A percentile compares a stretch with the other conserved stretches of the same genome.
These are phyloP conservation scores for Nemapogon koenigi DNA, from an alignment of 2,888 invertebrate genomes.

Conservation along the genomic window DNA sequence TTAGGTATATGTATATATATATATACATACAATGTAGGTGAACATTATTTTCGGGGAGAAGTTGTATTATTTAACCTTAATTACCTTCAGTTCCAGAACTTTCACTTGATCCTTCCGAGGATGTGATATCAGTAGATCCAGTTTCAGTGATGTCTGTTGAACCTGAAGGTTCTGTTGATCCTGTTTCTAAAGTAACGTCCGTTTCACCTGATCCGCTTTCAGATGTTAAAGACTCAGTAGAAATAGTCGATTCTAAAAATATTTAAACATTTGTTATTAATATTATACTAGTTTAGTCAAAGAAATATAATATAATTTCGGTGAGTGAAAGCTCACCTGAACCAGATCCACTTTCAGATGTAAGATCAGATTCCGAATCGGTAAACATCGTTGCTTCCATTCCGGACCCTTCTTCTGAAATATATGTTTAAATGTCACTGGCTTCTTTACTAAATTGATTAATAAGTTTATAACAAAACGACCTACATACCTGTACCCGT, in stretches of 20 bases:
- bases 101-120: not conserved
- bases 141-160: constrained; percentile 14
- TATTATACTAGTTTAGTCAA: too few species aligned
- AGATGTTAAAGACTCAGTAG: constrained; percentile 14
- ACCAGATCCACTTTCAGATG: constrained; percentile 23
- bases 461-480: not conserved
- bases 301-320: not conserved
- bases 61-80: too few species aligned
- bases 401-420: constrained; percentile 14
- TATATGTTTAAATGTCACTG: not conserved
- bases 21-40: too few species aligned
- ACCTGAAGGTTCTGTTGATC: constrained; percentile 11
- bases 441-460: too few species aligned
- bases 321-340: constrained; percentile 19
- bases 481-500: constrained; percentile 16
- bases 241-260: constrained; percentile 11
- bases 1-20: too few species aligned
- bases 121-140: constrained; percentile 8
- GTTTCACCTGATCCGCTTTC: constrained; percentile 4
- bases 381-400: constrained; percentile 18
- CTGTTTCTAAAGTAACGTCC: not conserved
- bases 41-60: too few species aligned
- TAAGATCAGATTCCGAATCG: constrained; percentile 22
- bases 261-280: not conserved
- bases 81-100: constrained; percentile 3